phyloP scores from a whole-genome alignment of 23 tunicate species.

The Trididemnum nubilum region DNA sequence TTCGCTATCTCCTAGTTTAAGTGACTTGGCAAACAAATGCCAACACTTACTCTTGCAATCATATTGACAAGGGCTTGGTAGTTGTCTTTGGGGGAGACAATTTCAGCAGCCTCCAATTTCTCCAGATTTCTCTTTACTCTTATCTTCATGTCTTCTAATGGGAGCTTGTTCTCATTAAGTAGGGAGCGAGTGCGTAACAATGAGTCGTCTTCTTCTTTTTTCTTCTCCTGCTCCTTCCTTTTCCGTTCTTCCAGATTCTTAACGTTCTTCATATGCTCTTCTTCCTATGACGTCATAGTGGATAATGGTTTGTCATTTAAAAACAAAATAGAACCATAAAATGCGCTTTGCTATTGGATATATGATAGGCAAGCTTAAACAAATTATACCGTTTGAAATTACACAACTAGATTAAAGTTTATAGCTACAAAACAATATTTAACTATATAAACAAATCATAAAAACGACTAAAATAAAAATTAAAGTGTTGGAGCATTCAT shows the following conservation, averaged over 20 bases:
- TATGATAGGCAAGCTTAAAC: too few relatives aligned
- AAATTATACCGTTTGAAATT: too few relatives aligned
- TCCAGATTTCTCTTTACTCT: constrained; percentile 76
- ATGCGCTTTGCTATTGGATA: too few relatives aligned
- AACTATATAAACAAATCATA: too few relatives aligned
- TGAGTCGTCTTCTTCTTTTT: constrained; percentile 60
- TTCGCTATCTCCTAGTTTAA: too few relatives aligned
- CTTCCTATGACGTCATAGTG: constrained; percentile 43
- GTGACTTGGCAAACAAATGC: too few relatives aligned
- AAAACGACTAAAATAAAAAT: too few relatives aligned
- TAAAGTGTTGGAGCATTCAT: too few relatives aligned
- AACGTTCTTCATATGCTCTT: constrained; percentile 71
- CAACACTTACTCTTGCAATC: constrained; percentile 84
- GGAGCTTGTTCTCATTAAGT: constrained; percentile 92
- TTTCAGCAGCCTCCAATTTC: constrained; percentile 58
- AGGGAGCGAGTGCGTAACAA: constrained; percentile 83
- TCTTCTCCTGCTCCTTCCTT: constrained; percentile 54
- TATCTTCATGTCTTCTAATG: constrained; percentile 86
- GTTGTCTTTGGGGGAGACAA: constrained; percentile 66
- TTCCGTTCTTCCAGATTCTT: constrained; percentile 78
- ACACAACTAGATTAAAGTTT: too few relatives aligned
- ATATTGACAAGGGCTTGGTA: constrained; percentile 93
- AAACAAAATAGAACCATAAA: too few relatives aligned
- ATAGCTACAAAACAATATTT: too few relatives aligned
- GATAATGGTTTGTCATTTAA: too few relatives aligned